Conservation (phyloP, 2,888 invertebrate species). For the Drosophila infuscata region DNA sequence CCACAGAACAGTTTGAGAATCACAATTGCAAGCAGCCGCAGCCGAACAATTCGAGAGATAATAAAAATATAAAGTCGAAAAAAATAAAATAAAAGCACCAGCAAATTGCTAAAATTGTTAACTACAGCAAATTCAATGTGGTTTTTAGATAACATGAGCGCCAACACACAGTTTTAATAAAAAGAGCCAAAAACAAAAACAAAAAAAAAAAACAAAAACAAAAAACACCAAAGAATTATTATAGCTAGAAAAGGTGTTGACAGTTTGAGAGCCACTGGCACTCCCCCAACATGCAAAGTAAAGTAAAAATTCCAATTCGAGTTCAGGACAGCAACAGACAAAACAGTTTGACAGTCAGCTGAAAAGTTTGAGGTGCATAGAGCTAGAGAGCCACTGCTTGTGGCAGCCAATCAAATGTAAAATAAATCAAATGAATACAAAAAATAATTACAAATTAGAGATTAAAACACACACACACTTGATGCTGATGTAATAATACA, state of each 20-base stretch:
- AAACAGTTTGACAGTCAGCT: conserved; percentile 13
- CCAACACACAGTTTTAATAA: background rate
- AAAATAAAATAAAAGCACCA: background rate
- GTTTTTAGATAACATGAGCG: background rate
- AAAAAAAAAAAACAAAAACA: background rate
- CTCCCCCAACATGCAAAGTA: too few species aligned
- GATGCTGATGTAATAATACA: conserved; percentile 43
- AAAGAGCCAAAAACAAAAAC: background rate
- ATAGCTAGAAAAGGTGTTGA: background rate
- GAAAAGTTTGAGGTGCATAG: background rate
- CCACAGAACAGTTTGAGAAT: conserved; percentile 19
- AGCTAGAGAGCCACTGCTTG: background rate
- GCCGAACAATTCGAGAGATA: background rate
- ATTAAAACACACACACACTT: conserved; percentile 28
- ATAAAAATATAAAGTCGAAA: background rate
- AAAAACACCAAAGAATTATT: background rate
- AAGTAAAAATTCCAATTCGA: conserved; percentile 1
- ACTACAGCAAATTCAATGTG: background rate
- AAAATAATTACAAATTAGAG: conserved; percentile 53
- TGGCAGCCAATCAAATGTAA: conserved; percentile 27
- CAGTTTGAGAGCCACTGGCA: conserved; percentile 2
- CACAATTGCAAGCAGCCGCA: background rate
- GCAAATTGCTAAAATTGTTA: background rate
- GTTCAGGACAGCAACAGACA: background rate
- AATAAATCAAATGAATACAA: conserved; percentile 26